These are phyloP conservation scores for Bucco capensis DNA, from an alignment of 2,113 vertebrate species.

Conservation along the genomic window DNA sequence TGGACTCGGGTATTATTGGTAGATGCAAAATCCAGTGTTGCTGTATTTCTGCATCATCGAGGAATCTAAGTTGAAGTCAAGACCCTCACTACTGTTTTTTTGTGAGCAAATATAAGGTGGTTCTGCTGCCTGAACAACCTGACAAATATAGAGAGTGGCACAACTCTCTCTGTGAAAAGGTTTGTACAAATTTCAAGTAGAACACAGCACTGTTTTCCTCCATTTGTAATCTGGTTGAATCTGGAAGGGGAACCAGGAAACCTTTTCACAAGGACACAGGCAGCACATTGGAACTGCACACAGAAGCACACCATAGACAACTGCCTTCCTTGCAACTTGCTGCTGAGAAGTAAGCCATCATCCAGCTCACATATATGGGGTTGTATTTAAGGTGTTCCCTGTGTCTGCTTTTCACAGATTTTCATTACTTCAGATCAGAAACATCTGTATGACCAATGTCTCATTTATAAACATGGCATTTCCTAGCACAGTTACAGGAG, in stretches of 20 bases:
- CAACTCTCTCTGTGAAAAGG: too few species aligned
- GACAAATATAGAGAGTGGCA: neutral
- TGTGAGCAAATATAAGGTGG: too few species aligned
- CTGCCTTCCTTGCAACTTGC: neutral
- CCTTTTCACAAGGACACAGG: accelerated
- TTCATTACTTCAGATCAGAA: neutral
- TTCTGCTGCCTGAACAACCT: too few species aligned
- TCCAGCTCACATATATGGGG: neutral
- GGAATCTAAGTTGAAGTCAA: too few species aligned
- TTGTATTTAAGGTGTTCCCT: neutral
- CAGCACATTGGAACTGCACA: too few species aligned
- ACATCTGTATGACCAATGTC: neutral
- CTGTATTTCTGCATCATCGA: too few species aligned
- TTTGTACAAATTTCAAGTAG: too few species aligned
- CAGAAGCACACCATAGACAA: neutral
- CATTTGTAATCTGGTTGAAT: neutral
- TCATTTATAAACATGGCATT: neutral
- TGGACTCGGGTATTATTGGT: too few species aligned
- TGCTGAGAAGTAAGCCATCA: neutral
- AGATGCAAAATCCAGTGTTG: too few species aligned
- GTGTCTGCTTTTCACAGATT: neutral
- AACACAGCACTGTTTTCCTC: neutral
- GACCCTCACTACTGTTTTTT: too few species aligned
- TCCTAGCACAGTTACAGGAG: neutral
- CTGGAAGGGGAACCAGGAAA: neutral